Conservation (phyloP, 2,797 vertebrate species). For the Thamnophis elegans region DNA sequence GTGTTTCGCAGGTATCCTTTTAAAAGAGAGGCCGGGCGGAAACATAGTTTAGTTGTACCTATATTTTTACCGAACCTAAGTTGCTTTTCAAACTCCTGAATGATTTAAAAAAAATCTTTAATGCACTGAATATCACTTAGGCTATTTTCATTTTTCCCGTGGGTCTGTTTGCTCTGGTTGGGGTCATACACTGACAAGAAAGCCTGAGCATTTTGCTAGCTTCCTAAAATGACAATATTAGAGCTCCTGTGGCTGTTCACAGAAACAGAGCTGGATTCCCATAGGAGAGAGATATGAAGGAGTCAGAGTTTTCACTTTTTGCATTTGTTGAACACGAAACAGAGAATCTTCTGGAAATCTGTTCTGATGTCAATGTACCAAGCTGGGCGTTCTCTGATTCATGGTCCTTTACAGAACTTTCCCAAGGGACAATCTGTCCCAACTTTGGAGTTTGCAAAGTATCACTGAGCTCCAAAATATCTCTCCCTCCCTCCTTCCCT, state of each 20-base stretch:
- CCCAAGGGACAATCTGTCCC: not conserved
- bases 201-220: not conserved
- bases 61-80: not conserved
- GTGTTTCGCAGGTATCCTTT: not conserved
- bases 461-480: not conserved
- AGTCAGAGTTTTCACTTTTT: not conserved
- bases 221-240: not conserved
- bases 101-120: not conserved
- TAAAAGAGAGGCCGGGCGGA: not conserved
- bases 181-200: not conserved
- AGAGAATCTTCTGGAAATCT: not conserved
- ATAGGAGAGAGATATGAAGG: not conserved
- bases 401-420: not conserved
- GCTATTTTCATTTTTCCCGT: not conserved
- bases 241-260: not conserved
- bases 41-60: not conserved
- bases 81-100: not conserved
- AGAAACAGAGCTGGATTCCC: not conserved
- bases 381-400: not conserved
- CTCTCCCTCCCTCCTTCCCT: not conserved
- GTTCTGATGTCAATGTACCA: not conserved
- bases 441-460: not conserved
- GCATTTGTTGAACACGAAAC: not conserved
- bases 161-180: not conserved
- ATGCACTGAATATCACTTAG: not conserved